Evolutionary conservation across 30 jellyfish, hydroid and myxozoan genomes (phyloP).

Genomic region (Rhopilema esculentum): DNA sequence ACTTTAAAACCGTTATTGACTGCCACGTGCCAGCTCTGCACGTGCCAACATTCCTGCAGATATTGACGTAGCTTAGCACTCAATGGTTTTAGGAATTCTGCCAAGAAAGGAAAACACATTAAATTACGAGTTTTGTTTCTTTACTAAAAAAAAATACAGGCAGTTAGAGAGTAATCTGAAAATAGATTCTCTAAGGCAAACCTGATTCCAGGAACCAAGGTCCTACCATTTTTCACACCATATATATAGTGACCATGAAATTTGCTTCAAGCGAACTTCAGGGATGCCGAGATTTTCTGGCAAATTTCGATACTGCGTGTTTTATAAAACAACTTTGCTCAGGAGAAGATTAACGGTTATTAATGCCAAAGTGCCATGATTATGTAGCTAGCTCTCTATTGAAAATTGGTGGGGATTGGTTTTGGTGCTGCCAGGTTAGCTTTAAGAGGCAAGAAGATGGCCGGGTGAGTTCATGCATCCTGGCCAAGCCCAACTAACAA

Average conservation of each 20-base stretch:
- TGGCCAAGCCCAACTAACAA: background rate
- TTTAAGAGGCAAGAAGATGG: background rate
- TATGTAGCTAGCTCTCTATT: background rate
- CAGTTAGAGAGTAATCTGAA: slow-evolving; percentile 18
- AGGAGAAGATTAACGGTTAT: background rate
- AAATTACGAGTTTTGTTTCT: slow-evolving; percentile 38
- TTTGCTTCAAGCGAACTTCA: background rate
- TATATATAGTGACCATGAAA: slow-evolving; percentile 11
- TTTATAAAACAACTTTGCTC: background rate
- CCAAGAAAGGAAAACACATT: slow-evolving; percentile 38
- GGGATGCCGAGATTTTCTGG: background rate
- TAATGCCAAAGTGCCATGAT: background rate
- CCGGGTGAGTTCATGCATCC: background rate
- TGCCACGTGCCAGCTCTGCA: too few relatives aligned
- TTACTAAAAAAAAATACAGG: slow-evolving; percentile 34
- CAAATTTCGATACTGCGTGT: background rate
- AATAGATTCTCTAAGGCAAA: slow-evolving; percentile 45
- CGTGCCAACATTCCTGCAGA: too few relatives aligned
- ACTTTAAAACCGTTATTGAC: too few relatives aligned
- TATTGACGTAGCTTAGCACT: too few relatives aligned
- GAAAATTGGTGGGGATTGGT: background rate
- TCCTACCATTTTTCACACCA: slow-evolving; percentile 45
- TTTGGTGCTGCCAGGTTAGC: background rate
- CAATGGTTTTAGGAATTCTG: slow-evolving; percentile 50
- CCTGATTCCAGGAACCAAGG: slow-evolving; percentile 79